Percentiles rank a stretch among this genome's conserved stretches.
Evolutionary conservation across 2,113 vertebrate species (phyloP).

Genomic region (Oryzias woworae): DNA sequence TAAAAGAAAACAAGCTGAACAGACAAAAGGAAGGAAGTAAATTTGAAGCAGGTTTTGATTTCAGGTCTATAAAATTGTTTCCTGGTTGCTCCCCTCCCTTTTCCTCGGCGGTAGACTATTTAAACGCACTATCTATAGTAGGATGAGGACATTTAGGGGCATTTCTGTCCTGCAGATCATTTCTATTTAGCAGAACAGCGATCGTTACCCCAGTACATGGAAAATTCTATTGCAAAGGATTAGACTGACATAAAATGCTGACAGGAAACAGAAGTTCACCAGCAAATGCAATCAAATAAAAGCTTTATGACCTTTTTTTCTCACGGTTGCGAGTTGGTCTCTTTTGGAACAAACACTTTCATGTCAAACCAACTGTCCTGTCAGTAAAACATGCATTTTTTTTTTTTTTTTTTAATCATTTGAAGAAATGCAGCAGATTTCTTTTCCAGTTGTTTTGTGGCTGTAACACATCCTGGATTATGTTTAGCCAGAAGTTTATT

Average conservation of each 20-base stretch:
- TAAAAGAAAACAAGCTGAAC: constrained; percentile 4
- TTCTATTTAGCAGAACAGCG: constrained; percentile 6
- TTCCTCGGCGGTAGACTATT: background rate
- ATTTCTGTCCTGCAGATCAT: constrained; percentile 8
- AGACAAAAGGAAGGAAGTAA: constrained; percentile 3
- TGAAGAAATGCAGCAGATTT: constrained; percentile 21
- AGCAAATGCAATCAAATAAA: constrained; percentile 44
- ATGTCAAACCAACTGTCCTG: constrained; percentile 49
- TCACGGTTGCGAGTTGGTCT: constrained; percentile 30
- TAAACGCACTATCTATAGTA: background rate
- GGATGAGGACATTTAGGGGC: constrained; percentile 13
- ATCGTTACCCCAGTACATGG: constrained; percentile 40
- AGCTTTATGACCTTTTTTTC: constrained; percentile 44
- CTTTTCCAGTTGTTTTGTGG: constrained; percentile 42
- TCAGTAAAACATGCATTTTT: constrained; percentile 16
- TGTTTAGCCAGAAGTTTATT: constrained; percentile 39
- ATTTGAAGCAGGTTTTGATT: constrained; percentile 1
- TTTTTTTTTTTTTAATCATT: constrained; percentile 2
- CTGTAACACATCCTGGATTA: constrained; percentile 27
- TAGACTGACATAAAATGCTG: constrained; percentile 27
- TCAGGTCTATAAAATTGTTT: constrained; percentile 5
- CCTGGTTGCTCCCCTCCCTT: constrained; percentile 1
- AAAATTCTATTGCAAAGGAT: constrained; percentile 29
- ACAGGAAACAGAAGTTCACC: constrained; percentile 35
- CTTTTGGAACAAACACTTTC: constrained; percentile 49